phyloP scores from a whole-genome alignment of 2,888 invertebrate species.

The Euproctis similis region DNA sequence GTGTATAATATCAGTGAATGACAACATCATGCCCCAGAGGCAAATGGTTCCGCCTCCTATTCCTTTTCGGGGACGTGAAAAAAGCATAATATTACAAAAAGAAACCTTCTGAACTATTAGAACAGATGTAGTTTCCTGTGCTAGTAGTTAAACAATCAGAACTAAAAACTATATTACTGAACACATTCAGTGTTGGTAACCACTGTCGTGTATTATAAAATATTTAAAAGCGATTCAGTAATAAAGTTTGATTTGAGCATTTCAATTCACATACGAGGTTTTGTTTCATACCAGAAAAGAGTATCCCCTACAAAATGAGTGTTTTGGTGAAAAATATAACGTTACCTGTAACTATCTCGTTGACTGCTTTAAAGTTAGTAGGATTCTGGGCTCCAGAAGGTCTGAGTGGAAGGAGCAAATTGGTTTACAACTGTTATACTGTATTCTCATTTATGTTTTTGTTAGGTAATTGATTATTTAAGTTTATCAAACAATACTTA shows the following conservation, averaged over 20 bases:
- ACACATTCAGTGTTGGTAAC: slow-evolving; percentile 4
- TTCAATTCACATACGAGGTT: slow-evolving; percentile 5
- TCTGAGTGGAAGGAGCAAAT: slow-evolving; percentile 17
- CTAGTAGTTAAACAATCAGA: too few species aligned
- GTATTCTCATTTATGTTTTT: slow-evolving; percentile 50
- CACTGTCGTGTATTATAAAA: slow-evolving; percentile 30
- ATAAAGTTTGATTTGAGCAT: slow-evolving; percentile 22
- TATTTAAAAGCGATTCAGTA: slow-evolving; percentile 19
- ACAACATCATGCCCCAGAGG: too few species aligned
- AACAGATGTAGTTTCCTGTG: too few species aligned
- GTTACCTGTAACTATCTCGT: slow-evolving; percentile 41
- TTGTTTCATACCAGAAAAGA: background rate
- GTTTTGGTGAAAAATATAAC: slow-evolving; percentile 44
- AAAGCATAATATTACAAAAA: too few species aligned
- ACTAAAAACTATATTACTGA: too few species aligned
- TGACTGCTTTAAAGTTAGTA: slow-evolving; percentile 41
- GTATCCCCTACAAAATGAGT: slow-evolving; percentile 26
- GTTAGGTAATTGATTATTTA: slow-evolving; percentile 60
- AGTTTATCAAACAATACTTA: too few species aligned
- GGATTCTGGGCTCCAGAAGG: slow-evolving; percentile 57
- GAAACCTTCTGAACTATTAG: too few species aligned
- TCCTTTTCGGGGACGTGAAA: too few species aligned
- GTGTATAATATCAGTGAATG: too few species aligned
- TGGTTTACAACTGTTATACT: slow-evolving; percentile 43
- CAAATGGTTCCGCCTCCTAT: too few species aligned